These are phyloP conservation scores for Drosophila mimetica DNA, from an alignment of 2,888 invertebrate species.

Conservation along the genomic window DNA sequence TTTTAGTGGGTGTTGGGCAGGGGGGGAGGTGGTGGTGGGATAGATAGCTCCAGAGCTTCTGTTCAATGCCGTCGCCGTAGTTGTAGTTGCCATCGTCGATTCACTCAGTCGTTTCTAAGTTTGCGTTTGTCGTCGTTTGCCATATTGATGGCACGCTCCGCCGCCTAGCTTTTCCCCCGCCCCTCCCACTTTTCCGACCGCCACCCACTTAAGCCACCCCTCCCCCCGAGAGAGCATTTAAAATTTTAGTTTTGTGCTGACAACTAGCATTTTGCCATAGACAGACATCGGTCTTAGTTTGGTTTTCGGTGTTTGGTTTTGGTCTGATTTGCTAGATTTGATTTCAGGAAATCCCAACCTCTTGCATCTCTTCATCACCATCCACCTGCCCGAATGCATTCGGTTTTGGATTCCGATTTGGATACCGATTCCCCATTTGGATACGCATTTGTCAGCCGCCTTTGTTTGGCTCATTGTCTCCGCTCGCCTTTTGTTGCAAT, in stretches of 20 bases:
- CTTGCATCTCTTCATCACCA: conserved; percentile 1
- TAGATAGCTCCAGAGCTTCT: conserved; percentile 44
- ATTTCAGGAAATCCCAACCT: conserved; percentile 75
- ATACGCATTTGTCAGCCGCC: conserved; percentile 29
- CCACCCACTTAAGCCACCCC: conserved; percentile 20
- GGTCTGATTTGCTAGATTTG: conserved; percentile 82
- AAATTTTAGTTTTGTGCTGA: conserved; percentile 56
- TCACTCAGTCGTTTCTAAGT: conserved; percentile 71
- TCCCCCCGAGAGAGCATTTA: conserved; percentile 42
- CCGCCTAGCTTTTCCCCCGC: conserved; percentile 48
- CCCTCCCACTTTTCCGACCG: neutral
- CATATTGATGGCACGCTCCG: conserved; percentile 75
- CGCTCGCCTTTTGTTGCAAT: conserved; percentile 61
- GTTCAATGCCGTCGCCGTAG: conserved; percentile 62
- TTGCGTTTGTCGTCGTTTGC: conserved; percentile 70
- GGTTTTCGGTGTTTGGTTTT: conserved; percentile 60
- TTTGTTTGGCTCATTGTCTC: conserved; percentile 23
- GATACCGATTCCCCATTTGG: conserved; percentile 46
- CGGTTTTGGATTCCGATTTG: conserved; percentile 54
- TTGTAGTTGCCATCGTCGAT: conserved; percentile 32
- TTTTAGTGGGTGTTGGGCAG: neutral
- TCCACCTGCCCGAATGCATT: conserved; percentile 47
- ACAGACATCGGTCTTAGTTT: conserved; percentile 34
- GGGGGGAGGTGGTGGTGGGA: neutral
- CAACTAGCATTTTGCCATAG: conserved; percentile 28